Percentiles rank a stretch among this genome's conserved stretches.
These are phyloP conservation scores for Chanos chanos DNA, from an alignment of 2,797 vertebrate genomes.

Conservation along the genomic window DNA sequence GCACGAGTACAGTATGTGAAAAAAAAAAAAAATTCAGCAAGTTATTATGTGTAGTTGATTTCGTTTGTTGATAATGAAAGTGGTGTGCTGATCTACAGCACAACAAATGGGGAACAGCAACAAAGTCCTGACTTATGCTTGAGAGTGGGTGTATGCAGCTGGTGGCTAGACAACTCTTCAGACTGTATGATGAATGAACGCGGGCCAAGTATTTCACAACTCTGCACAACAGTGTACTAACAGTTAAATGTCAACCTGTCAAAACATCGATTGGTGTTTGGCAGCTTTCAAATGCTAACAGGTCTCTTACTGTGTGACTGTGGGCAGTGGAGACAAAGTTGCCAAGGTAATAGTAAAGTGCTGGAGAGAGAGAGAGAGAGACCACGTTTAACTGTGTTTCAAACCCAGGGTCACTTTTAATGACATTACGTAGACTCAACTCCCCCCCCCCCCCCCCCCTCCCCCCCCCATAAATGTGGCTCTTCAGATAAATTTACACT, in stretches of 20 bases:
- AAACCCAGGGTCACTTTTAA: not conserved
- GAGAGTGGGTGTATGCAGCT: constrained; percentile 61
- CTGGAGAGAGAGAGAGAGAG: constrained; percentile 1
- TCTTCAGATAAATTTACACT: no score
- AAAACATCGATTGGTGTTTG: constrained; percentile 70
- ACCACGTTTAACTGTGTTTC: constrained; percentile 6
- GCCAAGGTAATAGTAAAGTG: constrained; percentile 22
- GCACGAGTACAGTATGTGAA: not conserved
- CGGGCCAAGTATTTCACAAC: constrained; percentile 59
- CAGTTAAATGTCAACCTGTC: constrained; percentile 71
- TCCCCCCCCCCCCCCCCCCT: constrained; percentile 6
- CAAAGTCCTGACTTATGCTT: constrained; percentile 59
- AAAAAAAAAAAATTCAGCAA: constrained; percentile 20
- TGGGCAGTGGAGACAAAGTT: constrained; percentile 7
- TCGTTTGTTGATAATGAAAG: no score
- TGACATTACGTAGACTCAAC: not conserved
- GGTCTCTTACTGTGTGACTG: constrained; percentile 40
- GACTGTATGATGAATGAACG: constrained; percentile 60
- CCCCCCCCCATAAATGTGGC: no score
- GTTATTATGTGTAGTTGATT: constrained; percentile 30
- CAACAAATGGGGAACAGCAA: constrained; percentile 45
- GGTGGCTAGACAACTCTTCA: constrained; percentile 59
- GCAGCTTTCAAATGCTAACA: constrained; percentile 53
- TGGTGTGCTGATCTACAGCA: constrained; percentile 26
- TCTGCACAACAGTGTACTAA: constrained; percentile 51